Evolutionary conservation across 2,113 vertebrate species (phyloP).

Genomic region (Caracal caracal): DNA sequence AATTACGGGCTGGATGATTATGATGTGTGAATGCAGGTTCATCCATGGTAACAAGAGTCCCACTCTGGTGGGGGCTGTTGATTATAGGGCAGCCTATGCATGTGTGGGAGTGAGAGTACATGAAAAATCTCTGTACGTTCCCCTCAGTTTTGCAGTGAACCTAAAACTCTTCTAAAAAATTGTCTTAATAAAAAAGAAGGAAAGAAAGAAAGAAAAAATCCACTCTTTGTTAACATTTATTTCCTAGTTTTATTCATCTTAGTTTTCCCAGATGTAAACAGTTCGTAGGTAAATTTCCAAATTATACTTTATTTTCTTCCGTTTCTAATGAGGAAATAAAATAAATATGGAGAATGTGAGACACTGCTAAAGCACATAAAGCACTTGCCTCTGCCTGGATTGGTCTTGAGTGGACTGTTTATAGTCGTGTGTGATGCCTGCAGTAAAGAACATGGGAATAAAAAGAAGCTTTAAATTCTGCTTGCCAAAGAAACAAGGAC

Average conservation of each 20-base stretch:
- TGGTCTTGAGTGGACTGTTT: slow-evolving; percentile 1
- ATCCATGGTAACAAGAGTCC: rapidly evolving
- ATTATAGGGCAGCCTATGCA: rapidly evolving
- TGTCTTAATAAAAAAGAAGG: neutral
- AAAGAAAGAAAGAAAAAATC: too few species aligned
- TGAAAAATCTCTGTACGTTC: too few species aligned
- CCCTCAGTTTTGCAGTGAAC: neutral
- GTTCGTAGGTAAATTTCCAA: neutral
- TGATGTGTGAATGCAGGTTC: rapidly evolving
- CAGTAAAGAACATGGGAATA: slow-evolving; percentile 36
- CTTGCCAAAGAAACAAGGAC: slow-evolving; percentile 40
- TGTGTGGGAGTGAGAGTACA: rapidly evolving
- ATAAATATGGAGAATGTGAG: neutral
- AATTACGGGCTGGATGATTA: neutral
- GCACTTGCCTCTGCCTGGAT: neutral
- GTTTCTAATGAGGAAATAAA: slow-evolving; percentile 37
- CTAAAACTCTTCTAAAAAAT: neutral
- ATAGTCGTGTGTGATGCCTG: neutral
- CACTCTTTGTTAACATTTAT: neutral
- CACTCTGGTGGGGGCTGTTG: rapidly evolving
- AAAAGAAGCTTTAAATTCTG: slow-evolving; percentile 64
- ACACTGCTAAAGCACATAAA: neutral
- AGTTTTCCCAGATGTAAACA: neutral
- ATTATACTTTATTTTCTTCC: neutral
- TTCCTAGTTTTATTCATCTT: neutral